Conservation (phyloP, 2,797 vertebrate species). For the Bufotes viridis region DNA sequence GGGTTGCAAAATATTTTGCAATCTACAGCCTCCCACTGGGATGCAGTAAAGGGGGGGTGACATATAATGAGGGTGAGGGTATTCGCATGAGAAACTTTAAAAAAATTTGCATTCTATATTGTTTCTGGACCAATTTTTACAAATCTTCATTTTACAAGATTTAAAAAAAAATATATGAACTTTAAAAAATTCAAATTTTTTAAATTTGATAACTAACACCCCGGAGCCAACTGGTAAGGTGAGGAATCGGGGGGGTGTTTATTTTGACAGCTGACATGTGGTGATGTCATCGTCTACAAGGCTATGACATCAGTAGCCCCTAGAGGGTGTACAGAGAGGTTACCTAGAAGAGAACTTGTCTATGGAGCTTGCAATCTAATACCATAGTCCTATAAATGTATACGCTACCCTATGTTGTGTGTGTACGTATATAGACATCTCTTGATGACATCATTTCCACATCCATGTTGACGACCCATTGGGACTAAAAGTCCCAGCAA, state of each 20-base stretch:
- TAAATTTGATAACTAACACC: background rate
- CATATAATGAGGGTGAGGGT: background rate
- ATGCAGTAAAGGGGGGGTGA: background rate
- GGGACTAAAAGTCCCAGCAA: conserved; percentile 1
- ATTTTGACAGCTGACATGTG: conserved; percentile 10
- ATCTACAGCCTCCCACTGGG: conserved; percentile 2
- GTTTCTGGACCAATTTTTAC: background rate
- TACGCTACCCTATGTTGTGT: background rate
- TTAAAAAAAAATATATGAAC: background rate
- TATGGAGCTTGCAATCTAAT: background rate
- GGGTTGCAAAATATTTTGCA: conserved; percentile 43
- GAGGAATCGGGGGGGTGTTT: background rate
- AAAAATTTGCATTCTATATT: background rate
- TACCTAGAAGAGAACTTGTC: background rate
- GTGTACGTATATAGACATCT: background rate
- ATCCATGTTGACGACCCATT: background rate
- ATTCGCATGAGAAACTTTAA: conserved; percentile 12
- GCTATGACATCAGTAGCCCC: background rate
- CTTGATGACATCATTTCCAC: background rate
- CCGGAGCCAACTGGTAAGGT: background rate
- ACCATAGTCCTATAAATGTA: background rate
- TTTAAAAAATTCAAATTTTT: background rate
- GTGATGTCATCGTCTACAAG: background rate
- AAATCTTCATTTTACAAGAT: background rate
- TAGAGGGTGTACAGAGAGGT: background rate